A percentile compares a stretch with the other conserved stretches of the same genome.
Evolutionary conservation across 2,797 vertebrate genomes (phyloP).

Genomic region (Pseudopleuronectes americanus): DNA sequence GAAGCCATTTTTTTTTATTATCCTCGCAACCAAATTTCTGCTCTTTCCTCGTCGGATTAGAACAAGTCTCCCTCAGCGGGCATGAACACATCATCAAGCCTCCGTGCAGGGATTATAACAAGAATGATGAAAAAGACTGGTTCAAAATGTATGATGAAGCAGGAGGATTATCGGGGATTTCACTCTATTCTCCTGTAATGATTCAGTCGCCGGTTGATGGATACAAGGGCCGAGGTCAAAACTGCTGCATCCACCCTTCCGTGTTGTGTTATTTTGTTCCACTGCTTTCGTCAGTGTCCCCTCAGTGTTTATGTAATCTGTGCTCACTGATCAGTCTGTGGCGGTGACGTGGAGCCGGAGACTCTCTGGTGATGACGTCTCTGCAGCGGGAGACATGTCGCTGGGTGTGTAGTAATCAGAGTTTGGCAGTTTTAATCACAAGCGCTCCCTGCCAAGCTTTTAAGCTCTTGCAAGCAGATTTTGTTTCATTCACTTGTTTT

Average conservation of each 20-base stretch:
- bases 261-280: conserved; percentile 16
- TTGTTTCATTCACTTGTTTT: conserved; percentile 66
- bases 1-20: conserved; percentile 13
- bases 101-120: conserved; percentile 62
- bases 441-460: conserved; percentile 61
- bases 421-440: conserved; percentile 72
- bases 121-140: conserved; percentile 69
- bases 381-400: conserved; percentile 45
- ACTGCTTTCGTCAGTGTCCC: background rate
- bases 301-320: conserved; percentile 47
- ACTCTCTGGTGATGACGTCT: conserved; percentile 48
- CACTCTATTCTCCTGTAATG: conserved; percentile 53
- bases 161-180: conserved; percentile 74
- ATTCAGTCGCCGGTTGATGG: conserved; percentile 52
- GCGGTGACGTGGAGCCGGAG: conserved; percentile 55
- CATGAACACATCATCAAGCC: conserved; percentile 57
- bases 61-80: conserved; percentile 34
- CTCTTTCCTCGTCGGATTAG: conserved; percentile 45
- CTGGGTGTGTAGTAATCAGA: conserved; percentile 64
- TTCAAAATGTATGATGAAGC: conserved; percentile 64
- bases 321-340: conserved; percentile 28
- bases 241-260: conserved; percentile 7
- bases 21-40: conserved; percentile 30
- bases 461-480: conserved; percentile 63
- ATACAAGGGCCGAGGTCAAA: conserved; percentile 40